A percentile compares a stretch with the other conserved stretches of the same genome.
phyloP scores from a whole-genome alignment of 2,888 invertebrate species.

The Myathropa florea region DNA sequence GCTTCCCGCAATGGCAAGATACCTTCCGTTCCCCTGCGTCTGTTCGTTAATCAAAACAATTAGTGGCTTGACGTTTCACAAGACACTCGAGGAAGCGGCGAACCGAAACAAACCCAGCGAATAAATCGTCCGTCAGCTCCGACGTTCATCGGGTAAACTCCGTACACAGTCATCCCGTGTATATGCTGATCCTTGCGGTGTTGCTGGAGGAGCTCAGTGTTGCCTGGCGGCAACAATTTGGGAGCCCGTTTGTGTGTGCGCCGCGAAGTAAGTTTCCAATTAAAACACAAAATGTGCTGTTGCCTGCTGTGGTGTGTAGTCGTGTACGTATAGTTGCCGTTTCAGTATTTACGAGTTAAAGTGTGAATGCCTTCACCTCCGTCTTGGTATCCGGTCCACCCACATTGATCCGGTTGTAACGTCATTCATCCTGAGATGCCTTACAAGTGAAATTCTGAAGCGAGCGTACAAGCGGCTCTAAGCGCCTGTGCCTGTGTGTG shows the following conservation, averaged over 20 bases:
- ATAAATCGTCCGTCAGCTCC: slow-evolving; percentile 44
- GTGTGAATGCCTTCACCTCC: background rate
- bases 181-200: slow-evolving; percentile 42
- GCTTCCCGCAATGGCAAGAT: slow-evolving; percentile 27
- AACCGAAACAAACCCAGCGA: slow-evolving; percentile 56
- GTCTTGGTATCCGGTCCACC: background rate
- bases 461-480: background rate
- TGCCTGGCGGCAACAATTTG: slow-evolving; percentile 49
- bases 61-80: slow-evolving; percentile 66
- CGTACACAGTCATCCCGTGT: background rate
- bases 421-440: slow-evolving; percentile 35
- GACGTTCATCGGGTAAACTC: slow-evolving; percentile 23
- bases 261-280: slow-evolving; percentile 59
- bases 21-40: slow-evolving; percentile 30
- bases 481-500: background rate
- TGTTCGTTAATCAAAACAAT: slow-evolving; percentile 69
- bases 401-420: slow-evolving; percentile 3
- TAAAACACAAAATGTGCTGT: slow-evolving; percentile 61
- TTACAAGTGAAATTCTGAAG: slow-evolving; percentile 32
- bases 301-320: slow-evolving; percentile 31
- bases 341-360: slow-evolving; percentile 38
- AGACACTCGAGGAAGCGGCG: slow-evolving; percentile 57
- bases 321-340: slow-evolving; percentile 27
- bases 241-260: slow-evolving; percentile 5
- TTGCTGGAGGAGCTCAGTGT: background rate